Evolutionary conservation across 2,797 vertebrate genomes (phyloP).

Genomic region (Chelon auratus): DNA sequence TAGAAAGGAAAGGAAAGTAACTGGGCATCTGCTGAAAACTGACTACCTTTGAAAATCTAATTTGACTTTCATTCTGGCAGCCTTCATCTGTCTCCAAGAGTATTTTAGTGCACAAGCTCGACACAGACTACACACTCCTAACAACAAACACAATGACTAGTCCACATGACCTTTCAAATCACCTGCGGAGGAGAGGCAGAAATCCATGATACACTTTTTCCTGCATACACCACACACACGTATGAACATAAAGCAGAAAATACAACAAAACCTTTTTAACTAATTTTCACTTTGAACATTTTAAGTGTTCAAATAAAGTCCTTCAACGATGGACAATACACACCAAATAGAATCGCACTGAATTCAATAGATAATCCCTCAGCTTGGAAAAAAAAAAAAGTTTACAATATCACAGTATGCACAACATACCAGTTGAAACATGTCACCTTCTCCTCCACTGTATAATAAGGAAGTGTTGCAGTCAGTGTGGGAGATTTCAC

Average conservation of each 20-base stretch:
- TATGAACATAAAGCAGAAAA: not conserved
- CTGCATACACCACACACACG: conserved; percentile 5
- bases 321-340: not conserved
- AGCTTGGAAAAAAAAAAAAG: not conserved
- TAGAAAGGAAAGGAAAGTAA: conserved; percentile 14
- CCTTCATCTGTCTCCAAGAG: conserved; percentile 45
- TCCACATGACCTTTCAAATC: conserved; percentile 72
- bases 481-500: not conserved
- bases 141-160: conserved; percentile 49
- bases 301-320: not conserved
- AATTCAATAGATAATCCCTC: too few species aligned
- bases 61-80: conserved; percentile 26
- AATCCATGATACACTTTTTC: conserved; percentile 32
- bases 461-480: not conserved
- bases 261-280: not conserved
- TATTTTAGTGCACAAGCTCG: conserved; percentile 25
- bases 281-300: not conserved
- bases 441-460: not conserved
- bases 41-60: conserved; percentile 41
- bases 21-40: conserved; percentile 10
- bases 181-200: conserved; percentile 64
- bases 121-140: conserved; percentile 41
- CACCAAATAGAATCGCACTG: not conserved
- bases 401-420: not conserved
- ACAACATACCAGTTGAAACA: not conserved